A percentile compares a stretch with the other conserved stretches of the same genome.
Evolutionary conservation across 1,140 invertebrate species (phyloP).

Genomic region (Ganaspis sp.): DNA sequence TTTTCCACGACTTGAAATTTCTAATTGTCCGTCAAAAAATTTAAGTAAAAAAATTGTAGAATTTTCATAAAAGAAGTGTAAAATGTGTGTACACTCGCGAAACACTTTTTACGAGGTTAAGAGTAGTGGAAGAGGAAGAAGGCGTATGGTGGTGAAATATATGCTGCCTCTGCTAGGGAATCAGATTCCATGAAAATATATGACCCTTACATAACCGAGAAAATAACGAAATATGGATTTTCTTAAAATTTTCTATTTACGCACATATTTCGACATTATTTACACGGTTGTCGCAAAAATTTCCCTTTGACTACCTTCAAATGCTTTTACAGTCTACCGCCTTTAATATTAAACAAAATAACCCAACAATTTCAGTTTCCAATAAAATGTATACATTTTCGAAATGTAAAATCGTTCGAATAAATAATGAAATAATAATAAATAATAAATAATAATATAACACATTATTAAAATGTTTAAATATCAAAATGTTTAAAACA

Average conservation of each 20-base stretch:
- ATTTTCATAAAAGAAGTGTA: background rate
- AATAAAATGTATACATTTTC: too few relatives aligned
- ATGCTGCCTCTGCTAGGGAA: background rate
- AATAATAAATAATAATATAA: too few relatives aligned
- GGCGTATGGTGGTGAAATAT: slow-evolving; percentile 5
- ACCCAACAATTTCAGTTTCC: too few relatives aligned
- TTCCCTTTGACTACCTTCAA: too few relatives aligned
- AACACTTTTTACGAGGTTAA: background rate
- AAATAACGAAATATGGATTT: slow-evolving; percentile 6
- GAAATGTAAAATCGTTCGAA: too few relatives aligned
- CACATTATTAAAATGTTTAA: too few relatives aligned
- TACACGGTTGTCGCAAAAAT: background rate
- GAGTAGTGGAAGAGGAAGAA: background rate
- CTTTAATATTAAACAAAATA: too few relatives aligned
- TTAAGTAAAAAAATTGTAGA: background rate
- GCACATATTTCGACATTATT: background rate
- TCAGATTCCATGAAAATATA: slow-evolving; percentile 21
- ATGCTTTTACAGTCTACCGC: too few relatives aligned
- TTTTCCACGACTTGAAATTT: too few relatives aligned
- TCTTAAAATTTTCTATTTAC: background rate
- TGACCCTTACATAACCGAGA: background rate
- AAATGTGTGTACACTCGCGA: background rate
- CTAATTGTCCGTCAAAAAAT: background rate
- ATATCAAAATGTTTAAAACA: too few relatives aligned
- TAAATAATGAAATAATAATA: too few relatives aligned